Evolutionary conservation across 1,140 invertebrate genomes (phyloP), one percentile per base, ranked within the genome.

Genomic region (Zaprionus nigranus): DNA sequence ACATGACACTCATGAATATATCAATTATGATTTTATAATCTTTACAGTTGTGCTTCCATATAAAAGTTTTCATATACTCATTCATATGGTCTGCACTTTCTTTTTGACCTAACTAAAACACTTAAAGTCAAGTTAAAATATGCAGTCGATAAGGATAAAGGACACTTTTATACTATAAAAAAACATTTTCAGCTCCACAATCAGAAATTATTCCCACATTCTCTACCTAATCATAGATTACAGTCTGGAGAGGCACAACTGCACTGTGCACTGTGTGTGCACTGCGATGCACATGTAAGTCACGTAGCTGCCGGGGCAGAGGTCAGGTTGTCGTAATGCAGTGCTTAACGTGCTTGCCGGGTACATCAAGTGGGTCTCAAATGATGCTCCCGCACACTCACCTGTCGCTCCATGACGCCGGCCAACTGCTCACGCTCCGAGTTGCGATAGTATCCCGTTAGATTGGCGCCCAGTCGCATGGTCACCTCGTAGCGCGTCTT

Each of bases 401-500:
- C 91, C 85, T 92, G 91, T 79, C 82, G 60, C 53, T 92, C 91
- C 72, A 92, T 81, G 28, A 91, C 75, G 43, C 80, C 78, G 24
- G 91, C 82, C 38, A 92, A 51, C 66, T 92, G 90, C 13, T 92
- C 91, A 22, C 84, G 66, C 36, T 92, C 91, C 22, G 81, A 70
- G 54, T 82, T 67, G 15, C 90, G 82, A 81, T 92, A 92, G 36
- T 90, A 92, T 24, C 90, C 87, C 36, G 91, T 92, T 13, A 92
- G 69, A 76, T 92, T 92, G 49, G 91, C 87, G 7, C 91, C 91
- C 11, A 92, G 79, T 24, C 91, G 64, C 83, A 92, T 92, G 61
- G 91, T 92, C 38, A 92, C 91, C 62, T 92, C 91, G 51, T 92
- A 92, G 28, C 91, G 80, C 6, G 91, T 92, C 57, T 92, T 92